phyloP scores from a whole-genome alignment of 1,140 invertebrate genomes.

The Lamellibrachia luymesi region DNA sequence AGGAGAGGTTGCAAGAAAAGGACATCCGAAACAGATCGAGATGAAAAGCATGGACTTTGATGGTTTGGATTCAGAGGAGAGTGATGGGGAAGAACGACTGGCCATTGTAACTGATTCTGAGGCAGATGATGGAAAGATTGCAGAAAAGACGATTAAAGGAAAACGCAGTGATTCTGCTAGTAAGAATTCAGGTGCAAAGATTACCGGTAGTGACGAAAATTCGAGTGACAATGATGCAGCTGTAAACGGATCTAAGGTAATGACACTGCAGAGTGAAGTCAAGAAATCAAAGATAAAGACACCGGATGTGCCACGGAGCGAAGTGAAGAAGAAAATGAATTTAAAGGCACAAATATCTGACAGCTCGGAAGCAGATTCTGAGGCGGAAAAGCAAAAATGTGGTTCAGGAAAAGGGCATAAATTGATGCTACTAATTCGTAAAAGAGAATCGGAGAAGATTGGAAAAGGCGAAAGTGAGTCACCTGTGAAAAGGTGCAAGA shows the following conservation, averaged over 20 bases:
- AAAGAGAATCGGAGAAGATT: background rate
- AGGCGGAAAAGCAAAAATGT: background rate
- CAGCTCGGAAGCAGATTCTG: background rate
- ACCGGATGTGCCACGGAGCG: too few relatives aligned
- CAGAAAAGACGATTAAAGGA: background rate
- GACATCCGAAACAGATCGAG: background rate
- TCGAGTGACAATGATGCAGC: background rate
- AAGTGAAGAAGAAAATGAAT: background rate
- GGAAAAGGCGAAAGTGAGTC: background rate
- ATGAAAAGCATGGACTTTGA: background rate
- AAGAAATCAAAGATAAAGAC: background rate
- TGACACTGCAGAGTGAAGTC: too few relatives aligned
- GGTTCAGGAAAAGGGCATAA: background rate
- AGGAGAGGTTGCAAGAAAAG: background rate
- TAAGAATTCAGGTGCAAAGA: background rate
- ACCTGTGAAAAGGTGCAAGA: background rate
- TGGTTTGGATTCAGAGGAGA: background rate
- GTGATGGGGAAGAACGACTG: background rate
- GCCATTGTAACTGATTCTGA: background rate
- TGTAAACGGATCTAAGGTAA: background rate
- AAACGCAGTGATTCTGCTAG: background rate
- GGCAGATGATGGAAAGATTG: background rate
- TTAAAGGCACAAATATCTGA: background rate
- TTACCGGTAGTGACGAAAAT: background rate
- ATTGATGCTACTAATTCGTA: background rate